Base-by-base conservation (phyloP, 64 coral and sea anemone genomes). In the Pocillopora verrucosa region DNA sequence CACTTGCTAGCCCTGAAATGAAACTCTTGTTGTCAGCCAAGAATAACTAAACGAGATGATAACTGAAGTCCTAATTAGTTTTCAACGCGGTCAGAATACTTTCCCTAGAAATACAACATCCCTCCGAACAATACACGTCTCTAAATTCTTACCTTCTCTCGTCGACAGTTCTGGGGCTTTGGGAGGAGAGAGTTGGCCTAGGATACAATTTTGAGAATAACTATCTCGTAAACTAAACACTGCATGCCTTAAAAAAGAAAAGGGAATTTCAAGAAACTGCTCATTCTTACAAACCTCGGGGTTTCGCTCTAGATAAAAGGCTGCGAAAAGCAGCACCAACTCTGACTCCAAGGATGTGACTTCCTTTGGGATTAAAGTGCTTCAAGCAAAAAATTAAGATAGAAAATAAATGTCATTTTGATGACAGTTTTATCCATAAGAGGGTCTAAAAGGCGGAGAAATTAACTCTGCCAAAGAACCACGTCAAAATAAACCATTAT, bases 341-440 rank as follows among this genome's bases (percentile, higher is more conserved):
- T 56, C 78, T 93, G 2, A 90, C 56, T 64, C 95, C 95, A 62
- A 96, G 83, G 30, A 96, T 22, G 36, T 22, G 74, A 58, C 88
- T 87, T 6, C 95, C 95, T 85, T 77, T 83, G 25, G 72, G 69
- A 26, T 90, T 96, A 34, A 90, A 96, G 88, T 96, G 95, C 95
- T 96, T 77, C 38, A 19, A 34, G 11, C 37, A 78, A 45, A 17
- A 7, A 74, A 73, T 61, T 17, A 16, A 22, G 60, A 37, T 26
- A 19, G 15, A 3, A 12, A 69, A 14, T 13, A 16, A 51, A 25
- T 16, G 26, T 30, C 25, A 82, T 16, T 82, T 25, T 30, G 10
- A 61, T 3, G 24, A 30, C 3, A 60, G 24, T n/a, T 51, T 51
- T 51, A 51, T 51, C 41, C 3, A 51, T 3, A 51, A 51, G 41